Evolutionary conservation across 2,113 vertebrate genomes (phyloP).

Genomic region (Bufo bufo): DNA sequence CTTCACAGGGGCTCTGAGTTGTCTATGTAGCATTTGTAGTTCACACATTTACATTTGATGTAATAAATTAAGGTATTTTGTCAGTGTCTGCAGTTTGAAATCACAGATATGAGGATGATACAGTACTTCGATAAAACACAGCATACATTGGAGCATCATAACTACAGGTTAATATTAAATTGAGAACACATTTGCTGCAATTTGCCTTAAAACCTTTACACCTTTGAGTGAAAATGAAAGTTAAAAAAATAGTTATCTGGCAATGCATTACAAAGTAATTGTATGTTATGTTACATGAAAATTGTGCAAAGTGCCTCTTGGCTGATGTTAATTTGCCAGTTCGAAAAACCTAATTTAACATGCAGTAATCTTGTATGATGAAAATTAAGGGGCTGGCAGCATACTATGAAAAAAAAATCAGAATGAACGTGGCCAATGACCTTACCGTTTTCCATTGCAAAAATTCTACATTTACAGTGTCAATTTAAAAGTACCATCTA

Average conservation of each 20-base stretch:
- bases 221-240: background rate
- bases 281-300: slow-evolving; percentile 44
- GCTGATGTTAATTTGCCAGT: slow-evolving; percentile 55
- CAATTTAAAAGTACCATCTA: too few species aligned
- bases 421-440: slow-evolving; percentile 36
- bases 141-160: background rate
- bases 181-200: background rate
- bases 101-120: background rate
- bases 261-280: slow-evolving; percentile 45
- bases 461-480: background rate
- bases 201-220: slow-evolving; percentile 1
- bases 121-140: background rate
- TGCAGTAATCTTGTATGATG: slow-evolving; percentile 53
- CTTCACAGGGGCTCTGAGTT: too few species aligned
- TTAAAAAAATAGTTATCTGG: slow-evolving; percentile 38
- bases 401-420: slow-evolving; percentile 43
- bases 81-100: too few species aligned
- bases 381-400: slow-evolving; percentile 49
- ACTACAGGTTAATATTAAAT: background rate
- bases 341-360: slow-evolving; percentile 51
- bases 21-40: too few species aligned
- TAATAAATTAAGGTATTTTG: background rate
- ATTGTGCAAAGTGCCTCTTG: slow-evolving; percentile 46
- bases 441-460: slow-evolving; percentile 34
- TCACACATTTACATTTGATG: too few species aligned